These are phyloP conservation scores for Drosophila bifasciata DNA, from an alignment of 1,140 invertebrate genomes.

Conservation along the genomic window DNA sequence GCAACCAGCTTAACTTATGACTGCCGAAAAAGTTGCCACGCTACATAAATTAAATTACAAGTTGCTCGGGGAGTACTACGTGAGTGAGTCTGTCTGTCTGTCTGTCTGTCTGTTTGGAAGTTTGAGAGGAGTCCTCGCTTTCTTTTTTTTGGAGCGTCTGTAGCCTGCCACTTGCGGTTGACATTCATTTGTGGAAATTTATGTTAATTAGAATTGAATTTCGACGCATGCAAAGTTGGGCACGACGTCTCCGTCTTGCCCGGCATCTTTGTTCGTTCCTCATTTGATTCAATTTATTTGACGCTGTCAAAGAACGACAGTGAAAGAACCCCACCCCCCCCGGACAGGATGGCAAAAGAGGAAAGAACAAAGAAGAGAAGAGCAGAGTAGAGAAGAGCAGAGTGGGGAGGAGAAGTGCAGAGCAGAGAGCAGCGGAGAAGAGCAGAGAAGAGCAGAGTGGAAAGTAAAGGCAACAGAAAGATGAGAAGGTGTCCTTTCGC, in stretches of 20 bases:
- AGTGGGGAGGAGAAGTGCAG: neutral
- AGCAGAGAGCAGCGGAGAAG: conserved; percentile 3
- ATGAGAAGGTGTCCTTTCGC: conserved; percentile 35
- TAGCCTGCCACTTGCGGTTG: conserved; percentile 64
- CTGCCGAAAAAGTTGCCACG: conserved; percentile 73
- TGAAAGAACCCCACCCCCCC: no score
- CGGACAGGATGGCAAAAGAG: no score
- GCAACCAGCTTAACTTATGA: conserved; percentile 66
- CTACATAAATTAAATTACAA: conserved; percentile 79
- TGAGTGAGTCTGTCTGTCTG: no score
- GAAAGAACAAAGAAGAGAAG: neutral
- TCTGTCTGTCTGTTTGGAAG: conserved; percentile 1
- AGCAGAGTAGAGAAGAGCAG: no score
- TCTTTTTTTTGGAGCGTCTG: neutral
- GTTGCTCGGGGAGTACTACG: conserved; percentile 34
- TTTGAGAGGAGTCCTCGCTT: conserved; percentile 7
- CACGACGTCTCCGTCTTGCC: conserved; percentile 23
- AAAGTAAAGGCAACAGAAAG: neutral
- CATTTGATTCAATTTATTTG: conserved; percentile 80
- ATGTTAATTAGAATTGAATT: conserved; percentile 83
- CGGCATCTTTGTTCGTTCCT: conserved; percentile 47
- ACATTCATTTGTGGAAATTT: conserved; percentile 82
- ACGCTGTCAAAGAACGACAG: conserved; percentile 53
- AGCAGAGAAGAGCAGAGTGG: neutral
- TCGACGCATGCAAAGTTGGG: conserved; percentile 74